Conservation (phyloP, 2,888 invertebrate genomes). For the Volucella inanis region DNA sequence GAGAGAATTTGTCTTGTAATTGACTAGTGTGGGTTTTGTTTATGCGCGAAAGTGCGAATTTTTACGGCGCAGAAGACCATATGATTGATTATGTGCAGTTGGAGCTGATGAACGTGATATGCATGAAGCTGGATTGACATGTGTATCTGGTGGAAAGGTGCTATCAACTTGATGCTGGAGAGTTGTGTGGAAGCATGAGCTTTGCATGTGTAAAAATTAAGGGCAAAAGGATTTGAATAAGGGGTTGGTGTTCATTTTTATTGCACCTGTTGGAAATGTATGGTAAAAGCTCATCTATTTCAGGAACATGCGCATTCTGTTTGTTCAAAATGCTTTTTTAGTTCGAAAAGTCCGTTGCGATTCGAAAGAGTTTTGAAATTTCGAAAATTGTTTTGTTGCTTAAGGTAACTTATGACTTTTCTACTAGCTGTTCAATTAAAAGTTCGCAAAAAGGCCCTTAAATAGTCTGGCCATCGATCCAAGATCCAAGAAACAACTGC, state of each 20-base stretch:
- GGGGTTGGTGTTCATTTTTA: neutral
- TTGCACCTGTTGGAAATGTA: constrained; percentile 59
- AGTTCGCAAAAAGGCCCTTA: no score
- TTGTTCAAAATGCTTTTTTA: constrained; percentile 9
- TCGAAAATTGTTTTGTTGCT: no score
- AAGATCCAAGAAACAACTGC: no score
- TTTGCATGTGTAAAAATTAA: neutral
- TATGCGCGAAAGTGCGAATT: constrained; percentile 73
- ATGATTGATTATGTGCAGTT: constrained; percentile 50
- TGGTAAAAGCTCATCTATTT: neutral
- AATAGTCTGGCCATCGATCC: no score
- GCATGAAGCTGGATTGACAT: constrained; percentile 28
- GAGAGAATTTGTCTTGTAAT: constrained; percentile 33
- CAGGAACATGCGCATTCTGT: constrained; percentile 36
- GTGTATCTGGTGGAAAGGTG: constrained; percentile 26
- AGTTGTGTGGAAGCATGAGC: neutral
- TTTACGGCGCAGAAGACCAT: constrained; percentile 68
- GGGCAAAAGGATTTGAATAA: neutral
- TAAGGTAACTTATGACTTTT: no score
- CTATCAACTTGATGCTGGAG: constrained; percentile 20
- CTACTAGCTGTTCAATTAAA: no score
- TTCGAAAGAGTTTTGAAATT: constrained; percentile 6
- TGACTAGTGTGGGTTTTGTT: constrained; percentile 70
- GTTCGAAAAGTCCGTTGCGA: constrained; percentile 27
- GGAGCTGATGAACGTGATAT: constrained; percentile 6